Evolutionary conservation across 2,888 invertebrate genomes (phyloP), one percentile per base, ranked within the genome.

Genomic region (Odontocolon sp.): DNA sequence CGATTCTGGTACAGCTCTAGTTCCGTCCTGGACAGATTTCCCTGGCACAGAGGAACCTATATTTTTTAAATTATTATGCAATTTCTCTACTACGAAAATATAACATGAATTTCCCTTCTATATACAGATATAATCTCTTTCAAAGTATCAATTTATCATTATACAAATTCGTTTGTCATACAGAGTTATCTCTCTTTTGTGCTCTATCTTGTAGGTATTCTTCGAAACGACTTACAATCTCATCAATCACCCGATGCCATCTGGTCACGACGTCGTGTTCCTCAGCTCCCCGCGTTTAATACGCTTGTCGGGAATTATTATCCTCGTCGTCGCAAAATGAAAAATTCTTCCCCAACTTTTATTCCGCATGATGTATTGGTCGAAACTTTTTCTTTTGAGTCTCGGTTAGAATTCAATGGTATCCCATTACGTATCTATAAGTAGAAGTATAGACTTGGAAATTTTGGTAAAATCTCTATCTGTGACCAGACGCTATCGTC

Each of bases 231-330:
- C 59, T 67, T 45, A 67, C 67, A 59, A 54, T 31, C 52, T 59
- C 73, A 73, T 73, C 67, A 59, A 73, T 73, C 67, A 73, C 57
- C 6, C 50, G 52, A 67, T 59, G 59, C 66, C 59, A 52, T 59
- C 57, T 67, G 73, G 67, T 42, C 26, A 42, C 18, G 73, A 42
- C 42, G 42, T 47, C n/a, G 23, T 6, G 14, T 59, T 54, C 4
- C 67, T 67, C 36, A 38, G 31, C 47, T 31, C 11, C 54, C 18
- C 16, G 3, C 42, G 31, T 45, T 21, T 4, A 33, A 18, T 33
- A 63, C 16, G 11, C 47, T 50, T 31, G 14, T 33, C 21, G 21
- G 38, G 18, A 21, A 11, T 21, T 4, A 56, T 56, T 56, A 31
- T 38, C 21, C 21, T 38, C 54, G 18, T n/a, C 36, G 36, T 18